Conservation (phyloP, 2,797 vertebrate genomes). For the Cygnus olor region DNA sequence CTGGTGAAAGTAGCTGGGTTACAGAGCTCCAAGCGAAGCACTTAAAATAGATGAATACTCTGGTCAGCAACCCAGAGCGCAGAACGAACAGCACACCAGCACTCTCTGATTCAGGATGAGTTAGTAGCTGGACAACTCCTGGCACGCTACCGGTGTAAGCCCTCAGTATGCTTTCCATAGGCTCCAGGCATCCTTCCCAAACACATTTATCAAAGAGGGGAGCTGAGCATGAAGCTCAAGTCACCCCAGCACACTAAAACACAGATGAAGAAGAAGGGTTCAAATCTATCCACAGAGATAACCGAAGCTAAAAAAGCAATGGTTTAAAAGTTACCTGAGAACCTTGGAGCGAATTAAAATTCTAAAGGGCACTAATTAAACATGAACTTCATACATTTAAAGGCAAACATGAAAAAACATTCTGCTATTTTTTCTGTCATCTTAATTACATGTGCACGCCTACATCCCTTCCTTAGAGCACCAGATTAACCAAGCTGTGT, state of each 20-base stretch:
- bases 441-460: neutral
- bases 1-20: neutral
- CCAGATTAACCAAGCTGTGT: neutral
- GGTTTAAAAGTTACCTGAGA: constrained; percentile 1
- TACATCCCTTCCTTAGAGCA: neutral
- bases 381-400: neutral
- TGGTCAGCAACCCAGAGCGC: neutral
- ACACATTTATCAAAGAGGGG: neutral
- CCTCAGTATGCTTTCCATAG: constrained; percentile 20
- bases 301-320: neutral
- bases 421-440: neutral
- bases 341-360: neutral
- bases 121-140: constrained; percentile 23
- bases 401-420: neutral
- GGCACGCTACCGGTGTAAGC: neutral
- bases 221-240: neutral
- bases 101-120: neutral
- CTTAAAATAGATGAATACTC: constrained; percentile 11
- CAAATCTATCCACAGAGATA: neutral
- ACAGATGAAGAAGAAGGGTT: neutral
- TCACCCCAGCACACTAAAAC: neutral
- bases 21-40: neutral
- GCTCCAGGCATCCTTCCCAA: neutral
- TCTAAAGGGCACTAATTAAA: neutral
- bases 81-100: constrained; percentile 5